Base-by-base conservation (phyloP, 2,888 invertebrate genomes). In the Xanthorhoe spadicearia region DNA sequence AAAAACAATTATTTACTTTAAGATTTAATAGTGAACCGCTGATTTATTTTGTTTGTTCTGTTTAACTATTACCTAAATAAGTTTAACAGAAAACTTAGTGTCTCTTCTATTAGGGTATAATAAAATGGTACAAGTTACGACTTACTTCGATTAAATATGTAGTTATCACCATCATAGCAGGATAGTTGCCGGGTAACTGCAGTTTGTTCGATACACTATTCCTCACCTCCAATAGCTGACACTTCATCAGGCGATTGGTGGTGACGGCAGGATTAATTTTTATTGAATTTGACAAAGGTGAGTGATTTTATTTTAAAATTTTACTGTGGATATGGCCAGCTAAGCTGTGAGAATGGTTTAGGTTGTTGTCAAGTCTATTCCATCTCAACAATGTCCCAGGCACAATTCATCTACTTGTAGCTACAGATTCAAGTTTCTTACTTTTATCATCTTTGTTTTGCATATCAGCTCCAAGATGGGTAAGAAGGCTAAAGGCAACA, bases 401-500 rank as follows among this genome's bases (percentile, higher is more conserved):
- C n/a, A n/a, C n/a, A n/a, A n/a, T n/a, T n/a, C n/a, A n/a, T n/a
- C n/a, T n/a, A n/a, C n/a, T n/a, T n/a, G n/a, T n/a, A n/a, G n/a
- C n/a, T n/a, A n/a, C n/a, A n/a, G n/a, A n/a, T n/a, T n/a, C n/a
- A n/a, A n/a, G n/a, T n/a, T n/a, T n/a, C n/a, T n/a, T n/a, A n/a
- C n/a, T n/a, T n/a, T n/a, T n/a, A n/a, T n/a, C n/a, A n/a, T n/a
- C 43, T 6, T 61, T 23, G 23, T 43, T 62, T n/a, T 18, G 59
- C 58, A 35, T 23, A 0, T 46, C 61, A 13, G 9, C 43, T n/a
- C 86, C 90, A 83, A 95, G 70, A 92, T 93, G 92, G 86, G 87
- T 76, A 97, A 96, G 87, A 96, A 96, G 83, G 93, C 94, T 32
- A 95, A 96, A 86, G 95, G 94, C 48, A 95, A 95, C 81, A 97